These are phyloP conservation scores for Actenoides hombroni DNA, from an alignment of 2,113 vertebrate genomes.

Conservation along the genomic window DNA sequence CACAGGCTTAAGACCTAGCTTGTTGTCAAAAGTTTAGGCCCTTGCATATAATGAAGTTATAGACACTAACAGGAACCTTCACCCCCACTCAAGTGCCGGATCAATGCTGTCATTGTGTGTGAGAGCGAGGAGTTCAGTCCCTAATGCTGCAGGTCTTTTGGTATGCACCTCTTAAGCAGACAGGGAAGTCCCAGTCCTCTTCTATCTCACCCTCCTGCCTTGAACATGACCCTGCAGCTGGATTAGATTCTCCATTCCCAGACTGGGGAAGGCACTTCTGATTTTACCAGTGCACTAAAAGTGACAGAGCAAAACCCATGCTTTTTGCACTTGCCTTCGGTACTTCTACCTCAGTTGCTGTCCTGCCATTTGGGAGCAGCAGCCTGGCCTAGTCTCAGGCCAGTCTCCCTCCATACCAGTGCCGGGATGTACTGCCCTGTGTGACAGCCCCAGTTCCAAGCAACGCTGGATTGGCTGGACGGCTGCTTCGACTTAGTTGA, in stretches of 20 bases:
- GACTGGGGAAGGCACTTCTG: rapidly evolving
- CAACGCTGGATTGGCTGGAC: neutral
- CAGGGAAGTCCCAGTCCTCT: neutral
- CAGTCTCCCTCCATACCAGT: neutral
- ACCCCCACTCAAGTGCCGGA: neutral
- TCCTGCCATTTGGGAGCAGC: neutral
- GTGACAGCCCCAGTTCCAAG: neutral
- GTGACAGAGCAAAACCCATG: neutral
- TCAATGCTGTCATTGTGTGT: neutral
- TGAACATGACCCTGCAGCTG: neutral
- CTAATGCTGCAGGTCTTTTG: neutral
- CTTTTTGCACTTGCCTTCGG: neutral
- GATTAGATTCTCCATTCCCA: neutral
- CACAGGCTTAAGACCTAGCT: neutral
- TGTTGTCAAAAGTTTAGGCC: neutral
- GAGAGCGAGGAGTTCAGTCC: neutral
- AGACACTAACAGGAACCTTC: neutral
- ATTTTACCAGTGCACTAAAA: neutral
- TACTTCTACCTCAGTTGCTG: neutral
- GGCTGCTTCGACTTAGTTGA: rapidly evolving
- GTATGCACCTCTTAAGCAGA: rapidly evolving
- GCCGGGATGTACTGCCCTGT: neutral
- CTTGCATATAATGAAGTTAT: neutral
- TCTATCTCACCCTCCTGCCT: neutral
- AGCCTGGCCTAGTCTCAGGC: neutral